A percentile compares a stretch with the other conserved stretches of the same genome.
Evolutionary conservation across 2,888 invertebrate species (phyloP).

Genomic region (Sericinus montela): DNA sequence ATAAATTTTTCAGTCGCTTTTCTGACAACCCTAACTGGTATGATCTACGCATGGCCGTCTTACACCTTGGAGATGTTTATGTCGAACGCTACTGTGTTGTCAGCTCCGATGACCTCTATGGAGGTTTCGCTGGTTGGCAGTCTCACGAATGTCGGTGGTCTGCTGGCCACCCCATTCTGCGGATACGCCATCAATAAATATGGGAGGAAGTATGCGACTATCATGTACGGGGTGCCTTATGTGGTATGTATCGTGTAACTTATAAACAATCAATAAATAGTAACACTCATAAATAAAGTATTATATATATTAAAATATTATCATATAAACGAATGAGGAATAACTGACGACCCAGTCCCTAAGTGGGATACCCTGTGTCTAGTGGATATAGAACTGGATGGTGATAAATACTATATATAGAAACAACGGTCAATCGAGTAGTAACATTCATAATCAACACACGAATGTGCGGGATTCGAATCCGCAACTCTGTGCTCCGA

Average conservation of each 20-base stretch:
- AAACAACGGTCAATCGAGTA: no score
- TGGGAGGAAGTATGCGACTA: constrained; percentile 60
- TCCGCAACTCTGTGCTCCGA: no score
- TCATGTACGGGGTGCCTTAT: constrained; percentile 58
- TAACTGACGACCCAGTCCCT: no score
- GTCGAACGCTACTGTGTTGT: constrained; percentile 55
- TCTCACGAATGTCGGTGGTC: constrained; percentile 54
- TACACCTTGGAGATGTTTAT: constrained; percentile 52
- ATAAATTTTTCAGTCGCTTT: constrained; percentile 52
- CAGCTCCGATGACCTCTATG: constrained; percentile 45
- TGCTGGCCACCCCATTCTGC: constrained; percentile 55
- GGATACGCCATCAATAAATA: constrained; percentile 50
- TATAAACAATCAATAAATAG: no score
- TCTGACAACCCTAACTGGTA: constrained; percentile 52
- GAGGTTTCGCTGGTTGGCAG: constrained; percentile 61
- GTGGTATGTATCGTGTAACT: constrained; percentile 42
- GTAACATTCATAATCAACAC: no score
- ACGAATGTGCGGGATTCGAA: no score
- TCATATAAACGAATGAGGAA: no score
- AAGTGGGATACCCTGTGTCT: no score
- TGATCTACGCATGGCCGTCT: constrained; percentile 63
- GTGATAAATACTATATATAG: no score
- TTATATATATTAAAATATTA: no score
- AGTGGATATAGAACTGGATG: no score
- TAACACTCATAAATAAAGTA: no score